Conservation (phyloP, 2,797 vertebrate genomes). For the Falco rusticolus region DNA sequence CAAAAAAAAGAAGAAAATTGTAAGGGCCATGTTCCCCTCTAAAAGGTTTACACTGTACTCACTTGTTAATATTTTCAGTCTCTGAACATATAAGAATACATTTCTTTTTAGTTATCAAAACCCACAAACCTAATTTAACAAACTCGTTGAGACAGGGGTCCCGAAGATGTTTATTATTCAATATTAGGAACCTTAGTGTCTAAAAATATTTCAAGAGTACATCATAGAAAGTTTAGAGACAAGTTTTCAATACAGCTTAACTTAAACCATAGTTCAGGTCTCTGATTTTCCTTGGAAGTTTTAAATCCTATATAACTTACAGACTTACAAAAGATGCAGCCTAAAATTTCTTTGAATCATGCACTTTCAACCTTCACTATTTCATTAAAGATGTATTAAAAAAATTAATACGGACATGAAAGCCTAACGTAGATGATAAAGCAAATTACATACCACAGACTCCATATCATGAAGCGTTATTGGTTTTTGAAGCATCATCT, state of each 20-base stretch:
- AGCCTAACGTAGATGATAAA: neutral
- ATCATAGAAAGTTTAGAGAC: neutral
- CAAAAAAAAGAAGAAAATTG: neutral
- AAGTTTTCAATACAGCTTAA: neutral
- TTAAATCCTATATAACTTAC: neutral
- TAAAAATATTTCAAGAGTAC: neutral
- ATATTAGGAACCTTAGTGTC: neutral
- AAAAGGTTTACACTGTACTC: neutral
- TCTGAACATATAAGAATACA: neutral
- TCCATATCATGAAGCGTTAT: slow-evolving; percentile 97
- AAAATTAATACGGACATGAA: neutral
- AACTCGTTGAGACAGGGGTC: neutral
- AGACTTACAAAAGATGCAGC: neutral
- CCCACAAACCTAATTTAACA: neutral
- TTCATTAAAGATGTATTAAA: neutral
- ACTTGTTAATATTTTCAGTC: neutral
- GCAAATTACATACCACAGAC: slow-evolving; percentile 88
- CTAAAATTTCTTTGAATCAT: neutral
- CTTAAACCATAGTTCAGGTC: neutral
- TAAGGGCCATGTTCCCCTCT: neutral
- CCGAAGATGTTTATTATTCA: neutral
- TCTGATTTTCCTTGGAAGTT: neutral
- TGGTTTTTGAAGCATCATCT: slow-evolving; percentile 98
- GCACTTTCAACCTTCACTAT: neutral
- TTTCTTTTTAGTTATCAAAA: neutral